These are phyloP conservation scores for Reinhardtius hippoglossoides DNA, from an alignment of 2,113 vertebrate genomes.

Conservation along the genomic window DNA sequence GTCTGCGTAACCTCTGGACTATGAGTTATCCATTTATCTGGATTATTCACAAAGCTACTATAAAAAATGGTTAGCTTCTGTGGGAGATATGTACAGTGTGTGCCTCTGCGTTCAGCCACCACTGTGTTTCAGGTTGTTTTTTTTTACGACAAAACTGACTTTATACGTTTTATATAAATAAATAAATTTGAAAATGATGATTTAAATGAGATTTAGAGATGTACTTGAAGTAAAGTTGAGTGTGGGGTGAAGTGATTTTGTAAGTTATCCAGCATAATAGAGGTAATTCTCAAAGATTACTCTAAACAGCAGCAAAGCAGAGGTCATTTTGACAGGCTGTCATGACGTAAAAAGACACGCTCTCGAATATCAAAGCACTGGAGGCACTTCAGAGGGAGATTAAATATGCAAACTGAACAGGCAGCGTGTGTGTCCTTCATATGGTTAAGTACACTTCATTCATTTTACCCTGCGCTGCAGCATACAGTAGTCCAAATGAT, in stretches of 20 bases:
- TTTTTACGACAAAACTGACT: slow-evolving; percentile 21
- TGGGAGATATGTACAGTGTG: slow-evolving; percentile 28
- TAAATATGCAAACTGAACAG: slow-evolving; percentile 30
- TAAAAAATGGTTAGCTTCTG: slow-evolving; percentile 38
- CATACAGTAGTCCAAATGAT: slow-evolving; percentile 63
- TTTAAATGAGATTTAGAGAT: neutral
- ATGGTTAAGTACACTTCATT: slow-evolving; percentile 36
- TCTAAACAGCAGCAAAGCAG: slow-evolving; percentile 38
- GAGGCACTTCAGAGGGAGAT: slow-evolving; percentile 33
- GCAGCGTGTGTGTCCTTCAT: neutral
- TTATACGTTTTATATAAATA: slow-evolving; percentile 2
- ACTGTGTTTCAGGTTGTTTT: neutral
- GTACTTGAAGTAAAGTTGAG: neutral
- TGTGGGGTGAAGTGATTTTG: neutral
- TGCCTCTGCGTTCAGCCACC: neutral
- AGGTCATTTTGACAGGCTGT: slow-evolving; percentile 54
- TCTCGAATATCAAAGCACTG: slow-evolving; percentile 62
- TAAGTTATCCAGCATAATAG: slow-evolving; percentile 13
- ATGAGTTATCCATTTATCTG: slow-evolving; percentile 51
- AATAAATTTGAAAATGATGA: neutral
- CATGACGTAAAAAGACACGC: slow-evolving; percentile 49
- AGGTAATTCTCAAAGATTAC: slow-evolving; percentile 43
- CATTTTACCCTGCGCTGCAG: slow-evolving; percentile 52
- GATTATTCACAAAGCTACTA: slow-evolving; percentile 49
- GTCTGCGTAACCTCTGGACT: slow-evolving; percentile 43